A percentile compares a stretch with the other conserved stretches of the same genome.
phyloP scores from a whole-genome alignment of 2,797 vertebrate species.

The Pithecia hirsuta region DNA sequence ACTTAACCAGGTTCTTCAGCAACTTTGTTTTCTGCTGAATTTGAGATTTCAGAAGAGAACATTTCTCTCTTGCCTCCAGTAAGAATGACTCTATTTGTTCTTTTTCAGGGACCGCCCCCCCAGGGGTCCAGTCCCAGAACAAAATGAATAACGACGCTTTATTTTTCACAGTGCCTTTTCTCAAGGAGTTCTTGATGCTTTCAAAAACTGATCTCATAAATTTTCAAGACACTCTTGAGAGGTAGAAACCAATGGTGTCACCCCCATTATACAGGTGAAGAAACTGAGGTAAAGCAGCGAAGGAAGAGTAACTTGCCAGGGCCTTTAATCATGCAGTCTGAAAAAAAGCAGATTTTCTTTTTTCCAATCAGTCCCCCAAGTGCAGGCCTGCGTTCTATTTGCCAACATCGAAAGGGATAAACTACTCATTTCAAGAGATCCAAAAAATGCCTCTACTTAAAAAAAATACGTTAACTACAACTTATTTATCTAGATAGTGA shows the following conservation, averaged over 20 bases:
- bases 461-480: background rate
- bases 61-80: conserved; percentile 65
- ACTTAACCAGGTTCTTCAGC: background rate
- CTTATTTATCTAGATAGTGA: background rate
- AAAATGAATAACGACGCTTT: conserved; percentile 66
- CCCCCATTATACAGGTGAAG: conserved; percentile 21
- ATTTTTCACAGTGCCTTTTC: conserved; percentile 44
- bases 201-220: conserved; percentile 65
- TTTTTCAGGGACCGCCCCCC: background rate
- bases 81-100: conserved; percentile 72
- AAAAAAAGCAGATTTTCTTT: background rate
- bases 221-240: conserved; percentile 43
- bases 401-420: background rate
- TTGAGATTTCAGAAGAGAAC: conserved; percentile 50
- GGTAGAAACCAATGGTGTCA: background rate
- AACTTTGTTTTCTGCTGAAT: conserved; percentile 15
- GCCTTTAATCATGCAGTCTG: conserved; percentile 37
- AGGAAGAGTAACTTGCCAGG: background rate
- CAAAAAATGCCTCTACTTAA: conserved; percentile 33
- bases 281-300: background rate
- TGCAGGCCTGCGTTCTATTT: accelerated
- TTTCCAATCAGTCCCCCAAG: background rate
- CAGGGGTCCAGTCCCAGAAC: conserved; percentile 59
- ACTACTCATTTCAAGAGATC: background rate
- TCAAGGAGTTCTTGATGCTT: conserved; percentile 23